phyloP scores from a whole-genome alignment of 1,140 invertebrate species.

The Phenacoccus solenopsis region DNA sequence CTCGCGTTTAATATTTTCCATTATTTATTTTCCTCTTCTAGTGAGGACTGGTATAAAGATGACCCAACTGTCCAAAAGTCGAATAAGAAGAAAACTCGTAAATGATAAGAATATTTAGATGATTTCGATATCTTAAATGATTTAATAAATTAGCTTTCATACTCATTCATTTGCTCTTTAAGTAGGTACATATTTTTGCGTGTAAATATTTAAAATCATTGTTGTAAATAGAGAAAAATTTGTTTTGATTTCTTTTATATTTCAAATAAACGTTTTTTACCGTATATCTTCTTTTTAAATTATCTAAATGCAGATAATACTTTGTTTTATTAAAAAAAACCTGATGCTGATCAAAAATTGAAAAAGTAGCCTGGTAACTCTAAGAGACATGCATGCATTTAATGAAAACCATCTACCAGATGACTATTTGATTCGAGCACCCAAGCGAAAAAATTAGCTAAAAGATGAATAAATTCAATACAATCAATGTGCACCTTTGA shows the following conservation, averaged over 20 bases:
- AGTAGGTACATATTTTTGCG: not conserved
- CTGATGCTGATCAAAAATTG: too few relatives aligned
- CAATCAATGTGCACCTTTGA: too few relatives aligned
- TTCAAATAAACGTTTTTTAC: not conserved
- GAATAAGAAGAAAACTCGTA: constrained; percentile 19
- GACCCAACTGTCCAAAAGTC: constrained; percentile 31
- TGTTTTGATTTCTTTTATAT: not conserved
- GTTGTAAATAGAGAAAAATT: not conserved
- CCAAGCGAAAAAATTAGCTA: too few relatives aligned
- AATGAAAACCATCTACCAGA: too few relatives aligned
- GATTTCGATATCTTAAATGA: not conserved
- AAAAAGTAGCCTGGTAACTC: too few relatives aligned
- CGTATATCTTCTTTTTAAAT: too few relatives aligned
- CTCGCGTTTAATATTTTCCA: too few relatives aligned
- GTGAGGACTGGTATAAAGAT: constrained; percentile 79
- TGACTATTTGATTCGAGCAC: too few relatives aligned
- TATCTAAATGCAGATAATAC: too few relatives aligned
- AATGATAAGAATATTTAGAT: not conserved
- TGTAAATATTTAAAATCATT: not conserved
- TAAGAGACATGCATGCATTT: too few relatives aligned
- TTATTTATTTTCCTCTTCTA: constrained; percentile 36
- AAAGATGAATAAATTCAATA: too few relatives aligned
- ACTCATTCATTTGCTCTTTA: not conserved
- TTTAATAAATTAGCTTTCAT: not conserved
- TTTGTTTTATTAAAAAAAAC: too few relatives aligned